A percentile compares a stretch with the other conserved stretches of the same genome.
These are phyloP conservation scores for Trigoniulus corallinus DNA, from an alignment of 1,140 invertebrate genomes.

Conservation along the genomic window DNA sequence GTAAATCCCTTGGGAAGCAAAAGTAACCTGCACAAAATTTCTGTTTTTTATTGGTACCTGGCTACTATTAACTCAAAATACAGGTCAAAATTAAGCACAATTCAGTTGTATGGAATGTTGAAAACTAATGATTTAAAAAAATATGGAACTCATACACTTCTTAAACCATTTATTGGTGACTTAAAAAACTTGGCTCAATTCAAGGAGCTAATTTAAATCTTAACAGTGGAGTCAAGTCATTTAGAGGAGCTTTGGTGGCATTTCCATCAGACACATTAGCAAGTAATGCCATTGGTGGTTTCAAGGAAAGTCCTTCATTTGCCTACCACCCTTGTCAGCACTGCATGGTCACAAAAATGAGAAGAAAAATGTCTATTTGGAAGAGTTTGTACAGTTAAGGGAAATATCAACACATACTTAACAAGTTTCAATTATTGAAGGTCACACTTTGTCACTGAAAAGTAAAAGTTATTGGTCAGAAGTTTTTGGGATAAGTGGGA, in stretches of 20 bases:
- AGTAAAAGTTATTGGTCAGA: background rate
- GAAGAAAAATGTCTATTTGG: background rate
- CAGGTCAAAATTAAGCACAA: background rate
- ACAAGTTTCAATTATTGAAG: background rate
- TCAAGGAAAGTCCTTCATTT: background rate
- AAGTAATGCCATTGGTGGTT: background rate
- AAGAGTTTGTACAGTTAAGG: background rate
- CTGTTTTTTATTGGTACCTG: background rate
- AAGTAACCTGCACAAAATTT: background rate
- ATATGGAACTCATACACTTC: background rate
- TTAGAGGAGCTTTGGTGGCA: background rate
- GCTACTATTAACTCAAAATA: background rate
- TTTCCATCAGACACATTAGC: background rate
- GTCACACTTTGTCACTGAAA: background rate
- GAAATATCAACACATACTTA: background rate
- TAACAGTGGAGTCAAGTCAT: background rate
- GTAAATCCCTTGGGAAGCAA: too few relatives aligned
- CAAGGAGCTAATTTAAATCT: background rate
- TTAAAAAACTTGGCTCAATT: background rate
- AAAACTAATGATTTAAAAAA: too few relatives aligned
- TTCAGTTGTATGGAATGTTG: background rate
- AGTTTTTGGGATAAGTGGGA: background rate
- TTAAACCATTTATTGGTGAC: background rate
- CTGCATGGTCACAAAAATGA: background rate
- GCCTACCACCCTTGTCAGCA: background rate